A percentile compares a stretch with the other conserved stretches of the same genome.
phyloP scores from a whole-genome alignment of 2,888 invertebrate genomes.

The Callyntrura sp. region DNA sequence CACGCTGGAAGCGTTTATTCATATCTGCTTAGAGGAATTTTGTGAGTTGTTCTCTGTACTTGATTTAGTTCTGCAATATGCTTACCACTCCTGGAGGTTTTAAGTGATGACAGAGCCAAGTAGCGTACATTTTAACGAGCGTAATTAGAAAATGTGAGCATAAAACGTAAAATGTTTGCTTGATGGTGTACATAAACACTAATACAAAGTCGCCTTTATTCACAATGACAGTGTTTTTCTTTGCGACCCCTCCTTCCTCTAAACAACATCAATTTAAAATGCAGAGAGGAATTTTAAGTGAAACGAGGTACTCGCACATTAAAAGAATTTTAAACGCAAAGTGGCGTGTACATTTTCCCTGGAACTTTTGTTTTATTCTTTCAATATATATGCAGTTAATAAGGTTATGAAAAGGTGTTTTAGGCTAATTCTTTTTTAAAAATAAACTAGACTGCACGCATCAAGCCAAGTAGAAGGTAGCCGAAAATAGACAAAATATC shows the following conservation, averaged over 20 bases:
- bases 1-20: background rate
- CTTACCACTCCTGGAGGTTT: background rate
- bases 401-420: background rate
- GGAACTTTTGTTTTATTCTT: background rate
- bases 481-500: too few species aligned
- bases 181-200: background rate
- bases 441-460: background rate
- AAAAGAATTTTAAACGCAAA: background rate
- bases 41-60: background rate
- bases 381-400: background rate
- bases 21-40: background rate
- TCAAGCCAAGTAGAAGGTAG: background rate
- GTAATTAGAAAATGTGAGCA: constrained; percentile 65
- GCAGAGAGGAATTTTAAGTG: constrained; percentile 20
- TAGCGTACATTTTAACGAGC: constrained; percentile 26
- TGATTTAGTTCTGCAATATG: background rate
- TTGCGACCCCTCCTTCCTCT: background rate
- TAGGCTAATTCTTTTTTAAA: background rate
- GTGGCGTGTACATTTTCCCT: background rate
- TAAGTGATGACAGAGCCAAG: background rate
- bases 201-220: background rate
- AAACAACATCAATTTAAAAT: constrained; percentile 7
- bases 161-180: constrained; percentile 19
- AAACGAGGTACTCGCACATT: background rate
- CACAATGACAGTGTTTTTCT: background rate